These are phyloP conservation scores for Rotaria socialis DNA, from an alignment of 2,888 invertebrate genomes.

Conservation along the genomic window DNA sequence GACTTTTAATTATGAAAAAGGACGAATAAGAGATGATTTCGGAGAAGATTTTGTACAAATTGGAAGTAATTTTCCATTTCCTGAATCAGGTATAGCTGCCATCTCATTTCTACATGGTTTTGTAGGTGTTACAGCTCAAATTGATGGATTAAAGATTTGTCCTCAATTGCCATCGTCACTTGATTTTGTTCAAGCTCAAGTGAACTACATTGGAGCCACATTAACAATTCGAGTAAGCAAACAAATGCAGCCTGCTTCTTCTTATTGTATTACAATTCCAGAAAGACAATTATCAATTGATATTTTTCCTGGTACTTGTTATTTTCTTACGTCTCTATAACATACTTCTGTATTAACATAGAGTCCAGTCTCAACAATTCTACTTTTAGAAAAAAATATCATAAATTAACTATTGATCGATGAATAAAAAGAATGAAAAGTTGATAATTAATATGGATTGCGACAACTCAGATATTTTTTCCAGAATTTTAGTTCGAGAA, in stretches of 20 bases:
- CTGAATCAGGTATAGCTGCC: neutral
- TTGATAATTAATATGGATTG: no score
- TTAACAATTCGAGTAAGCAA: neutral
- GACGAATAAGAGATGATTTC: neutral
- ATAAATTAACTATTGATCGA: no score
- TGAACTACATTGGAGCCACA: neutral
- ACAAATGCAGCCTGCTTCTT: neutral
- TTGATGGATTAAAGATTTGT: neutral
- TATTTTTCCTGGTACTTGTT: neutral
- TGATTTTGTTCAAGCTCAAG: neutral
- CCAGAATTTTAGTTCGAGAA: no score
- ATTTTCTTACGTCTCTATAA: neutral
- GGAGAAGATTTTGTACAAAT: neutral
- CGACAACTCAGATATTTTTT: no score
- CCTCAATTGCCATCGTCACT: neutral
- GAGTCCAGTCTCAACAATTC: no score
- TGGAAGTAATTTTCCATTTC: slow-evolving; percentile 6
- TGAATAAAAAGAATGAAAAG: no score
- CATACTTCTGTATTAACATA: no score
- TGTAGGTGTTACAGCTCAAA: neutral
- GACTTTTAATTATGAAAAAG: neutral
- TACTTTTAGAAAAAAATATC: no score
- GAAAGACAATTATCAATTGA: neutral
- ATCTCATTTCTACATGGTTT: neutral
- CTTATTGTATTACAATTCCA: neutral